Percentiles rank a stretch among this genome's conserved stretches.
These are phyloP conservation scores for Tachysurus vachellii DNA, from an alignment of 2,113 vertebrate genomes.

Conservation along the genomic window DNA sequence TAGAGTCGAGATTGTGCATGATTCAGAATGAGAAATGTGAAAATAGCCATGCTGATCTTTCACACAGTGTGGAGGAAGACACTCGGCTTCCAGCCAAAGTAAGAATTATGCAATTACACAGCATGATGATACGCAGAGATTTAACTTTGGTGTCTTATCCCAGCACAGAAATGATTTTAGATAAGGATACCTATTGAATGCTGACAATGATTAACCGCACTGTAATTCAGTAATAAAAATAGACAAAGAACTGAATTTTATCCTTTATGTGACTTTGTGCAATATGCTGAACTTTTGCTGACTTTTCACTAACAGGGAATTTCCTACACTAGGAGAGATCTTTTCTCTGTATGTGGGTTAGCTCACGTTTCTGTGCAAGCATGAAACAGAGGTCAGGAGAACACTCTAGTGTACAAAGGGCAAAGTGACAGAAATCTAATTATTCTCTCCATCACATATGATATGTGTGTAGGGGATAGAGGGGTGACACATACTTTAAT, in stretches of 20 bases:
- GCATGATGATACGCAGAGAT: constrained; percentile 4
- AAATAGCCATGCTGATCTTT: constrained; percentile 29
- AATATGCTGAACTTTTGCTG: not conserved
- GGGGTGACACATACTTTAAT: not conserved
- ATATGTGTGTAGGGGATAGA: constrained; percentile 1
- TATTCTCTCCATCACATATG: constrained; percentile 2
- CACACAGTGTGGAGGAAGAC: constrained; percentile 33
- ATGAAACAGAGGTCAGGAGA: constrained; percentile 36
- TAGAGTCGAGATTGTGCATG: not conserved
- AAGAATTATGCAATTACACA: constrained; percentile 9
- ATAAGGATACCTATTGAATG: not conserved
- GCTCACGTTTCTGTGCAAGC: not conserved
- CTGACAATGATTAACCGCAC: not conserved
- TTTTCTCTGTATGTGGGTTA: constrained; percentile 23
- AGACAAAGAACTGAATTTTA: not conserved
- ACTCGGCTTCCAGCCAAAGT: not conserved
- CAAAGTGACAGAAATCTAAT: constrained; percentile 33
- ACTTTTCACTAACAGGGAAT: not conserved
- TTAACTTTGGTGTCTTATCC: not conserved
- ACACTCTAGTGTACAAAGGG: not conserved
- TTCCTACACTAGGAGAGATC: not conserved
- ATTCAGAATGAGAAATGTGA: constrained; percentile 21
- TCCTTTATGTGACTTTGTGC: not conserved
- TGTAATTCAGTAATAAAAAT: not conserved
- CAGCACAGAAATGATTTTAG: not conserved